phyloP scores from a whole-genome alignment of 92 coral and sea anemone species.

The Porites cylindrica region DNA sequence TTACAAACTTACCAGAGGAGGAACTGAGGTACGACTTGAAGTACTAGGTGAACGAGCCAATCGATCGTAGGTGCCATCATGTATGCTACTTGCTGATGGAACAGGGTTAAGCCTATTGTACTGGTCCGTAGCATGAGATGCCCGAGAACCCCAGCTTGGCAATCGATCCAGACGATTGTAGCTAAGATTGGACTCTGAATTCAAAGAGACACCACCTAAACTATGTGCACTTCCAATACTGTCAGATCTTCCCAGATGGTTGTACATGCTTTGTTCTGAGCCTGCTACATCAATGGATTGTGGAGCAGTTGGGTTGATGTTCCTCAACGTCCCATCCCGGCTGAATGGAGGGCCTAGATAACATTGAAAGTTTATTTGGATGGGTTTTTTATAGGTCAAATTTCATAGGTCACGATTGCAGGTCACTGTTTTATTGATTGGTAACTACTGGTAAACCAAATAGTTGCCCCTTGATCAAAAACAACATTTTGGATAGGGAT shows the following conservation, averaged over 20 bases:
- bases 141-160: conserved; percentile 87
- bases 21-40: conserved; percentile 31
- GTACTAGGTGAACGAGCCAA: conserved; percentile 66
- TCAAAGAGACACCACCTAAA: conserved; percentile 71
- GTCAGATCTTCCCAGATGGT: conserved; percentile 80
- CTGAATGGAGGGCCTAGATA: conserved; percentile 14
- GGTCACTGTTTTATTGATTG: too few relatives aligned
- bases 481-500: too few relatives aligned
- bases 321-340: conserved; percentile 24
- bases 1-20: conserved; percentile 21
- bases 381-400: too few relatives aligned
- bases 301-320: conserved; percentile 49
- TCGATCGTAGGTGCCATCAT: conserved; percentile 72
- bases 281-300: conserved; percentile 29
- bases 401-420: too few relatives aligned
- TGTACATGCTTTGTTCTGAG: conserved; percentile 59
- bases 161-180: conserved; percentile 79
- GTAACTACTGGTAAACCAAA: too few relatives aligned
- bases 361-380: background rate
- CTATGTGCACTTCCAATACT: conserved; percentile 90
- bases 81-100: conserved; percentile 63
- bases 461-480: too few relatives aligned
- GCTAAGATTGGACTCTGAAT: conserved; percentile 68
- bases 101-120: conserved; percentile 80
- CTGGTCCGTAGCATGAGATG: conserved; percentile 48